Conservation (phyloP, 2,888 invertebrate genomes). For the Venustoraphidia nigricollis region DNA sequence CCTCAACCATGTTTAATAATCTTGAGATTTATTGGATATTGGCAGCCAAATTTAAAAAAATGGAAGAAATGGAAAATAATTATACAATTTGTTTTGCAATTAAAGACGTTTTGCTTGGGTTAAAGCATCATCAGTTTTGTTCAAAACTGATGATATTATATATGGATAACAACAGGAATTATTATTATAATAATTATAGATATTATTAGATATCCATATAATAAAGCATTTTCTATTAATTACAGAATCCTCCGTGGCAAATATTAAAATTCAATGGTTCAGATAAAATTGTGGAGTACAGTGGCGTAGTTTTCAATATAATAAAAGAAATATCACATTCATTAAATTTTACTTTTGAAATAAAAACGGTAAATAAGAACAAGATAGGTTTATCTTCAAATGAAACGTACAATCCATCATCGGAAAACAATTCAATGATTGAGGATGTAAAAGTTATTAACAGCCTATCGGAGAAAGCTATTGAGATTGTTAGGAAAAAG, state of each 20-base stretch:
- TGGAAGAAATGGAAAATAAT: no score
- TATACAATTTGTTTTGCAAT: no score
- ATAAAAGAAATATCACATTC: constrained; percentile 56
- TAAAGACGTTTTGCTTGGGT: no score
- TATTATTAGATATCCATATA: no score
- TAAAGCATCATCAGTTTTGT: no score
- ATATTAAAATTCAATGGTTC: constrained; percentile 44
- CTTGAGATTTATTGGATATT: no score
- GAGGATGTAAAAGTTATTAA: constrained; percentile 13
- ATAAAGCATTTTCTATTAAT: constrained; percentile 8
- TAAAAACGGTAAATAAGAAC: constrained; percentile 16
- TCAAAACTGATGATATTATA: no score
- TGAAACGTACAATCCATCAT: not conserved
- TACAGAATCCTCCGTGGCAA: constrained; percentile 82
- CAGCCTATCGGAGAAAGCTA: constrained; percentile 25
- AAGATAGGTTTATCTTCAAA: not conserved
- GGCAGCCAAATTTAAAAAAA: no score
- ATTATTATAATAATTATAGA: no score
- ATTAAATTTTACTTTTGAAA: constrained; percentile 63
- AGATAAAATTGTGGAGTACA: constrained; percentile 39
- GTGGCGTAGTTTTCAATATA: constrained; percentile 67
- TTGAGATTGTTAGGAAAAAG: constrained; percentile 32
- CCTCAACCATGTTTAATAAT: no score
- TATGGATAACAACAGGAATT: no score
- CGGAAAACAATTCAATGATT: constrained; percentile 1